phyloP scores from a whole-genome alignment of 1,140 invertebrate species.

The Listronotus bonariensis region DNA sequence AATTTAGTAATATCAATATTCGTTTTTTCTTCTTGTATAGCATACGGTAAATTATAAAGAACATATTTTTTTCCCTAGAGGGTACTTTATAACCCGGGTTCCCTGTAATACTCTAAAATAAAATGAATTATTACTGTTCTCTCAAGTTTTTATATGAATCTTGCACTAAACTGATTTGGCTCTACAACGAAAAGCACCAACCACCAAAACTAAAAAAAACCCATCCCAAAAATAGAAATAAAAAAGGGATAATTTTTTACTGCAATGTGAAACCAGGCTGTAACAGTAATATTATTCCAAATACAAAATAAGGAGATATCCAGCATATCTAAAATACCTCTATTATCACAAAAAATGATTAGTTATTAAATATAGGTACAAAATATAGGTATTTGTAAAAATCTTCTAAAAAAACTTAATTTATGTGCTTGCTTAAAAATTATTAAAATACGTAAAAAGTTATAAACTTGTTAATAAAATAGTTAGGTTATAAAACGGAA shows the following conservation, averaged over 20 bases:
- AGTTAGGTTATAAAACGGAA: not conserved
- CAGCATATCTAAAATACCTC: slow-evolving; percentile 36
- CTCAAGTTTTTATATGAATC: too few species aligned
- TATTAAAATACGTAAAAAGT: slow-evolving; percentile 9
- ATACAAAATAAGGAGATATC: slow-evolving; percentile 18
- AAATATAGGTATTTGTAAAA: slow-evolving; percentile 6
- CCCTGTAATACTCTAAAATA: too few species aligned
- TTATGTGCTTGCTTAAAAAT: slow-evolving; percentile 7
- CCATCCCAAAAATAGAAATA: slow-evolving; percentile 16
- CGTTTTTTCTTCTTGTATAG: too few species aligned
- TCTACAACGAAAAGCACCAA: slow-evolving; percentile 4
- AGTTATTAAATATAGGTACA: slow-evolving; percentile 33
- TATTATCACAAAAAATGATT: slow-evolving; percentile 37
- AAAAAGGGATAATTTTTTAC: not conserved
- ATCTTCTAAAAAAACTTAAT: not conserved
- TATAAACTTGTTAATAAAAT: slow-evolving; percentile 3
- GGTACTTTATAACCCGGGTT: too few species aligned
- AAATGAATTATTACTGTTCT: too few species aligned
- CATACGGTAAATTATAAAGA: too few species aligned
- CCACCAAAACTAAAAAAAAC: slow-evolving; percentile 15
- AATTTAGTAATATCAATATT: too few species aligned
- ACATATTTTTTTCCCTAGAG: too few species aligned
- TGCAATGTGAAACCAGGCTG: slow-evolving; percentile 49
- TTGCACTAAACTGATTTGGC: too few species aligned
- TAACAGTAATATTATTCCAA: slow-evolving; percentile 20